Base-by-base conservation (phyloP, 1,140 invertebrate species). In the Panagrolaimus sp. region DNA sequence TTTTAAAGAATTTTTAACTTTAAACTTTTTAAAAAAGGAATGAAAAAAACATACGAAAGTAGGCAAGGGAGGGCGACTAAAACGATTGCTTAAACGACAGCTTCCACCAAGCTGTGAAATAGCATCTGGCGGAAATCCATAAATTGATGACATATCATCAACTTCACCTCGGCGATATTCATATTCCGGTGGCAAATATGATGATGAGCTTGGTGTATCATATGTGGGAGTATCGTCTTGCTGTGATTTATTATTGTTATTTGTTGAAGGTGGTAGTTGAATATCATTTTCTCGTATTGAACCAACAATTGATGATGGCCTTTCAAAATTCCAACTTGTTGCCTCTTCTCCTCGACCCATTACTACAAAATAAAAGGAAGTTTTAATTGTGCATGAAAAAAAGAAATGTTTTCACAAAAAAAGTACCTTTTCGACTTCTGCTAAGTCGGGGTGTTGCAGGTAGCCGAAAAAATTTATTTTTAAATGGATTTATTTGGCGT, bases 401-500 rank as follows among this genome's bases (percentile, higher is more conserved):
- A 20, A 25, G n/a, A 57, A 45, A 31, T 44, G 11, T 45, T 9
- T 13, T 43, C 27, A 48, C 11, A 20, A 47, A 65, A 31, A 45
- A 16, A 23, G 13, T 51, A 81, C 75, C 79, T 71, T 79, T 79
- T 53, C 69, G 65, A 31, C 70, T 69, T 20, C 77, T 63, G 20
- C 73, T 72, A 1, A 79, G 68, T 23, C 77, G 61, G 9, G 77
- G 77, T 38, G 77, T 79, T 16, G 77, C 77, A 9, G 77, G 77
- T 20, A 79, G 47, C 31, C 77, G 72, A 62, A 79, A 79, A 4
- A 79, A 65, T 14, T 76, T 72, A 25, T 53, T 82, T 62, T 69
- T 64, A 51, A 79, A 79, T 0, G 79, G 75, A 62, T 82, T 79
- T 25, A 79, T 79, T 67, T 81, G 79, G 11, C 79, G 73, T 13